Evolutionary conservation across 2,797 vertebrate genomes (phyloP), one percentile per base, ranked within the genome.

Genomic region (Bucorvus abyssinicus): DNA sequence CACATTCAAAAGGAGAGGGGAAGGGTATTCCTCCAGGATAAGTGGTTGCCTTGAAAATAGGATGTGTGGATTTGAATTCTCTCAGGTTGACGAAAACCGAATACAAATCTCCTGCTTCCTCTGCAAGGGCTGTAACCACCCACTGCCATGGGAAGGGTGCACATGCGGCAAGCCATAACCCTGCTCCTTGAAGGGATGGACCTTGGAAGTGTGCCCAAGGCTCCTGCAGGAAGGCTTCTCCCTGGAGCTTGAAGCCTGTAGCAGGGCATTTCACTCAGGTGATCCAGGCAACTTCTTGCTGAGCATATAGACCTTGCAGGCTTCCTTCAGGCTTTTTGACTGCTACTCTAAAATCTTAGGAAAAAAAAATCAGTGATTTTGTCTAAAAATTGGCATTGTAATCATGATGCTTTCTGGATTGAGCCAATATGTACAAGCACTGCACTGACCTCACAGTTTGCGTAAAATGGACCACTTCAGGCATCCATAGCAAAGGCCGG

Each of bases 371-470:
- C 29, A 8, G 12, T 29, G 10, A 55, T 78, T 93, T 87, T 74
- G 21, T 52, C 52, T 69, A 76, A 63, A 73, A 87, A 23, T 52
- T 14, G 12, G 2, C 76, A 13, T 6, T 12, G 36, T 42, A 82
- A 69, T 63, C 47, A 65, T 27, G 32, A 52, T 0, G 1, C 9
- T 67, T 83, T 83, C 29, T 1, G 1, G 30, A 55, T 7, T 36
- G n/a, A 92, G 13, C 24, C 55, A 36, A 34, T 26, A 53, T 0
- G 0, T 27, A n/a, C 38, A 73, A 57, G 47, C 2, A 1, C n/a
- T 44, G 32, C 8, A 13, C 50, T 52, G 50, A 73, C 30, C 36
- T 76, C 10, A 75, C 10, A 38, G 16, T 73, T 36, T 2, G 10
- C 36, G 23, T 50, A 30, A 83, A 83, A 85, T n/a, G 2, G 87